These are phyloP conservation scores for Coturnix japonica DNA, from an alignment of 2,113 vertebrate species.

Conservation along the genomic window DNA sequence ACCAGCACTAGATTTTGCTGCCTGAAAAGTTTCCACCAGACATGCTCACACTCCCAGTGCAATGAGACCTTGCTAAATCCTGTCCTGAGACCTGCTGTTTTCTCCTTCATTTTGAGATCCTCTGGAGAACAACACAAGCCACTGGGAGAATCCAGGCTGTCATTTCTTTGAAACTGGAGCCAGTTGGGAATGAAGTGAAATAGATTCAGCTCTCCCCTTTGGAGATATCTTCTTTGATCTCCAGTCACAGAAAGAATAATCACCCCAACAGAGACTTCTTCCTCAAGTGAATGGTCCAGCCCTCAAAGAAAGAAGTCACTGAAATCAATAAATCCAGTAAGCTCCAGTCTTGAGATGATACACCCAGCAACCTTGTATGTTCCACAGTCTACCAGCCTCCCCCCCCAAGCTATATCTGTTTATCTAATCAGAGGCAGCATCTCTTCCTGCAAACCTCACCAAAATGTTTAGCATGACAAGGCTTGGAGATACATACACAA, in stretches of 20 bases:
- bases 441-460: neutral
- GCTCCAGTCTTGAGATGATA: neutral
- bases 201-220: neutral
- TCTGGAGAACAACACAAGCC: neutral
- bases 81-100: neutral
- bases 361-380: neutral
- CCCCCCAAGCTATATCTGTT: neutral
- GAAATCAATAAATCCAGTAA: slow-evolving; percentile 24
- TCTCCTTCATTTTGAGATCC: neutral
- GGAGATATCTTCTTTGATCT: neutral
- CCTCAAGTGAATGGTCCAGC: neutral
- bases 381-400: neutral
- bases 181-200: neutral
- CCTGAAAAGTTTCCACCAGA: neutral
- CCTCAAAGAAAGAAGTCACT: neutral
- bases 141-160: neutral
- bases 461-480: neutral
- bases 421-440: neutral
- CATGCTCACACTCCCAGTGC: neutral
- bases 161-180: neutral
- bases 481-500: neutral
- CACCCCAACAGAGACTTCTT: neutral
- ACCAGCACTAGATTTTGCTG: neutral
- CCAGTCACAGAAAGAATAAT: neutral
- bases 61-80: neutral